Conservation (phyloP, 2,113 vertebrate genomes). For the Oophaga pumilio region DNA sequence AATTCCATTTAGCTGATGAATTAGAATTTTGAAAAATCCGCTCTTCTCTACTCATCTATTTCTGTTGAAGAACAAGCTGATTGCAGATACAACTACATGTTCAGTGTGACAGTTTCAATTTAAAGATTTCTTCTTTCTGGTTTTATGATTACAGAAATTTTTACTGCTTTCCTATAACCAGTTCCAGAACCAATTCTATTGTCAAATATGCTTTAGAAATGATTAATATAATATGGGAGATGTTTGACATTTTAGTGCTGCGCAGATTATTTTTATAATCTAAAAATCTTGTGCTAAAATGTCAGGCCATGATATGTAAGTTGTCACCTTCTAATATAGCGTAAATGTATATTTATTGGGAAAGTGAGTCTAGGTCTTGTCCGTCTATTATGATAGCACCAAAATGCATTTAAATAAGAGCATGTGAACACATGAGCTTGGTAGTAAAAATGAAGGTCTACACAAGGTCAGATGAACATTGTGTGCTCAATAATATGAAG, state of each 20-base stretch:
- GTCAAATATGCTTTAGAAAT: conserved; percentile 43
- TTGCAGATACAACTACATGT: too few relatives aligned
- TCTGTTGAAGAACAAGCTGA: too few relatives aligned
- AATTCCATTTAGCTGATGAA: too few relatives aligned
- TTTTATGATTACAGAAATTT: background rate
- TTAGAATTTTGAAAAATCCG: too few relatives aligned
- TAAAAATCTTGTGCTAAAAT: background rate
- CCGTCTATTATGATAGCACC: background rate
- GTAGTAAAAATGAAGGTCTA: background rate
- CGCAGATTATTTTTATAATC: conserved; percentile 1
- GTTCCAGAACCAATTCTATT: background rate
- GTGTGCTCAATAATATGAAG: background rate
- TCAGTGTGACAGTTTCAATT: background rate
- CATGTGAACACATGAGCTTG: conserved; percentile 2
- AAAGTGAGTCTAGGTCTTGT: background rate
- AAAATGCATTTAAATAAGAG: conserved; percentile 3
- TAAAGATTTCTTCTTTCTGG: background rate
- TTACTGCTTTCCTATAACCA: background rate
- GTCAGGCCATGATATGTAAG: background rate
- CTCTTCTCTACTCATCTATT: too few relatives aligned
- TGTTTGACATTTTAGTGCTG: background rate
- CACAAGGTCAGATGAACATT: background rate
- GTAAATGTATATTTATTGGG: conserved; percentile 6
- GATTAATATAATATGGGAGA: background rate
- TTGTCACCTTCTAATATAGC: background rate